A percentile compares a stretch with the other conserved stretches of the same genome.
phyloP scores from a whole-genome alignment of 2,797 vertebrate genomes.

The Hippocampus kuda region DNA sequence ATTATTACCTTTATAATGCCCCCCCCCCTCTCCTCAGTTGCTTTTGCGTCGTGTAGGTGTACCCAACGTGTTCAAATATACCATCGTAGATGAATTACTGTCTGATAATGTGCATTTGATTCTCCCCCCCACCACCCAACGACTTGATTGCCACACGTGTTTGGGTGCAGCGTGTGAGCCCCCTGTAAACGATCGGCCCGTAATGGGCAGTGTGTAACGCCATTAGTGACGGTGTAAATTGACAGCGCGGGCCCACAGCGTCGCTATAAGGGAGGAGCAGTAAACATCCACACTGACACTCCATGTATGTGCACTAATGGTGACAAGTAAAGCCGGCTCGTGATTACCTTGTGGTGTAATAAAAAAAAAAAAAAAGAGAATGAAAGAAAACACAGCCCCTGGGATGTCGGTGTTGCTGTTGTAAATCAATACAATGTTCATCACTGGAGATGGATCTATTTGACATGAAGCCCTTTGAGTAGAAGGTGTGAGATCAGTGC shows the following conservation, averaged over 20 bases:
- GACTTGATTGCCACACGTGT: slow-evolving; percentile 6
- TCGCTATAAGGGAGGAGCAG: slow-evolving; percentile 41
- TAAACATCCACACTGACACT: slow-evolving; percentile 49
- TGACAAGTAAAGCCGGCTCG: slow-evolving; percentile 79
- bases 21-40: background rate
- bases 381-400: slow-evolving; percentile 72
- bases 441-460: slow-evolving; percentile 84
- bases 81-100: background rate
- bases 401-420: slow-evolving; percentile 76
- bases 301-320: slow-evolving; percentile 69
- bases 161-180: slow-evolving; percentile 19
- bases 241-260: slow-evolving; percentile 27
- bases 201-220: slow-evolving; percentile 25
- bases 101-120: slow-evolving; percentile 4
- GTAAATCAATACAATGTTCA: slow-evolving; percentile 88
- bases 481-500: slow-evolving; percentile 80
- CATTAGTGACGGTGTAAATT: slow-evolving; percentile 31
- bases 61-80: background rate
- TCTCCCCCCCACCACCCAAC: background rate
- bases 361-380: slow-evolving; percentile 32
- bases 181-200: slow-evolving; percentile 27
- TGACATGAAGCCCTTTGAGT: slow-evolving; percentile 82
- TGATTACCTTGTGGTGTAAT: slow-evolving; percentile 78
- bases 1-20: background rate
- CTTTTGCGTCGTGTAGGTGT: background rate